Base-by-base conservation (phyloP, 1,140 invertebrate genomes). In the Bombus breviceps region DNA sequence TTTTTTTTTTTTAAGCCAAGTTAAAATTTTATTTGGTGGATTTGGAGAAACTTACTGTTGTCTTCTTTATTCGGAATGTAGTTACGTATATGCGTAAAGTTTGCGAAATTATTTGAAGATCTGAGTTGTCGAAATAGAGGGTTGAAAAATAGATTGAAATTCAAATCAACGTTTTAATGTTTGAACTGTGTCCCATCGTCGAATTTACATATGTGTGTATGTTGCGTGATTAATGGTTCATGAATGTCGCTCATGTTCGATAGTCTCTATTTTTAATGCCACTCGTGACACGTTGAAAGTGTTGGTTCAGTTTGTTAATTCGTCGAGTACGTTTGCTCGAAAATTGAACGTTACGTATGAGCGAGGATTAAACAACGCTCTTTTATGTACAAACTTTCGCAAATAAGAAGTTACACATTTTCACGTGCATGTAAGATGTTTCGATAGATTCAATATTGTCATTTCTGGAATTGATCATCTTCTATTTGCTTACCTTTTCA, bases 391-490 rank as follows among this genome's bases (percentile, higher is more conserved):
- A 41, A 71, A 71, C 69, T 28, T 39, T 71, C 32, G 69, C 69
- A 41, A 41, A 71, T 71, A 41, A 71, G 37, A 71, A 41, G 69
- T 71, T 71, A 71, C 69, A 71, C 37, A 25, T 71, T 41, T 71
- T 28, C 12, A 39, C 25, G 34, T 15, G 37, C 22, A 22, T 22
- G 47, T 53, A 28, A 41, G 69, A 28, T 68, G 66, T 68, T 68
- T 68, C 32, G 34, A 71, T 69, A 69, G 68, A 39, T 69, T 69
- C 68, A 69, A 69, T 69, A 69, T 37, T 68, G 66, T 68, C 66
- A 8, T 37, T 68, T 37, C 34, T 37, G 18, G 34, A 69, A 69
- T 69, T 39, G 68, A 69, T 39, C 68, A n/a, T 37, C 37, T 28
- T 13, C 68, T 69, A 69, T 69, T 69, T 39, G 68, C 68, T 69